Base-by-base conservation (phyloP, 2,888 invertebrate genomes). In the Hirtodrosophila duncani region DNA sequence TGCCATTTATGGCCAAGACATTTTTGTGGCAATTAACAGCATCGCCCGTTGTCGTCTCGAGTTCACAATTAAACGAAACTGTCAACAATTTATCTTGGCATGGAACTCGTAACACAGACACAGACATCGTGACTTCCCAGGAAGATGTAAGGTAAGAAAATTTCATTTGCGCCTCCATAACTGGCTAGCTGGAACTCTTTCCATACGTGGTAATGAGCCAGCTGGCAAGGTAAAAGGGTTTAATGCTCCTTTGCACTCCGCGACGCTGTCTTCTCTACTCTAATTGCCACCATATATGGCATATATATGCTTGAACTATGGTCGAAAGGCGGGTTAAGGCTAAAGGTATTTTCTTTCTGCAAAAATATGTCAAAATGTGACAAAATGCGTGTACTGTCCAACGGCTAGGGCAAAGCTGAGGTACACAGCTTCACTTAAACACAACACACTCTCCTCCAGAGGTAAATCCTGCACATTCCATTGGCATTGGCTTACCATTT, bases 131-230 rank as follows among this genome's bases (percentile, higher is more conserved):
- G 71, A 79, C 79, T 80, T 56, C 67, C 67, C 78, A 69, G 74
- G 50, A 78, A 78, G 59, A 41, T 29, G 38, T 58, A n/a, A n/a
- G n/a, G n/a, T n/a, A 57, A 53, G 64, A 62, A 70, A 21, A 55
- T 79, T 79, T 78, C 79, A 82, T 82, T 82, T 84, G 83, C 83
- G 84, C 84, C 82, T 74, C 83, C 83, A 82, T 83, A 84, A 82
- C 72, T 71, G 82, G 82, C 65, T 53, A 67, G 41, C 33, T 23
- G 23, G 9, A n/a, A 23, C 23, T 2, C 7, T n/a, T 7, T 23
- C 7, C 23, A n/a, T 16, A 10, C 31, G 56, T 34, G 48, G 34
- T 67, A 66, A 66, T 63, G 67, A 67, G 51, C 44, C 17, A n/a
- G n/a, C n/a, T n/a, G n/a, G 50, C 23, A 63, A 74, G 70, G 71